phyloP scores from a whole-genome alignment of 2,797 vertebrate species.

The Echiichthys vipera region DNA sequence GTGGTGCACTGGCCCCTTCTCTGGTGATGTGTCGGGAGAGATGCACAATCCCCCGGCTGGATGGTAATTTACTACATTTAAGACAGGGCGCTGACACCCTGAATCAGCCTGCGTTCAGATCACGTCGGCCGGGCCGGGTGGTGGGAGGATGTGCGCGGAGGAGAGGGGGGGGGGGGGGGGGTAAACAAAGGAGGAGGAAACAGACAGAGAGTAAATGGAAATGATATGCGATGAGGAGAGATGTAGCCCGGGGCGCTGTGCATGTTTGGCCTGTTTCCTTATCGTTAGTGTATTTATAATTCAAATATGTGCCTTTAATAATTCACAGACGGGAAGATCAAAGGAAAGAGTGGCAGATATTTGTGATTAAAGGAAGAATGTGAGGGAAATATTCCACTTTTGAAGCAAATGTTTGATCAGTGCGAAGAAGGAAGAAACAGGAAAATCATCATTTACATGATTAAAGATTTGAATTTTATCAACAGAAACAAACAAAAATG shows the following conservation, averaged over 20 bases:
- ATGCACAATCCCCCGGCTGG: slow-evolving; percentile 88
- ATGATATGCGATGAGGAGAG: slow-evolving; percentile 92
- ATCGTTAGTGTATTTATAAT: slow-evolving; percentile 98
- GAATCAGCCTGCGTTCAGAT: slow-evolving; percentile 92
- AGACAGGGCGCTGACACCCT: slow-evolving; percentile 93
- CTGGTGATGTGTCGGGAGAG: slow-evolving; percentile 88
- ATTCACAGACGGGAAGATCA: slow-evolving; percentile 92
- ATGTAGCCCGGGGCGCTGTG: slow-evolving; percentile 91
- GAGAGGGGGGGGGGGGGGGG: slow-evolving; percentile 25
- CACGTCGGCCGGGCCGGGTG: slow-evolving; percentile 71
- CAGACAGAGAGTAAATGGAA: slow-evolving; percentile 82
- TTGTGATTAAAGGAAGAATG: slow-evolving; percentile 44
- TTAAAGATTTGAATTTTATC: too few relatives aligned
- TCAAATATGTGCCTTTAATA: slow-evolving; percentile 96
- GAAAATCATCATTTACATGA: too few relatives aligned
- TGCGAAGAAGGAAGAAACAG: slow-evolving; percentile 1
- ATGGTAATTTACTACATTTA: slow-evolving; percentile 94
- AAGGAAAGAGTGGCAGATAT: slow-evolving; percentile 85
- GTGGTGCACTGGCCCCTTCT: slow-evolving; percentile 85
- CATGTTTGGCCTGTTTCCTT: slow-evolving; percentile 94
- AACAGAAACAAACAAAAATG: too few relatives aligned
- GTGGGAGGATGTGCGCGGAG: slow-evolving; percentile 29
- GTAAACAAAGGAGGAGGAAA: slow-evolving; percentile 83
- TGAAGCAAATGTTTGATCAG: slow-evolving; percentile 15
- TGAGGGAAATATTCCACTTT: slow-evolving; percentile 38